Evolutionary conservation across 2,113 vertebrate species (phyloP).

Genomic region (Vireo altiloquus): DNA sequence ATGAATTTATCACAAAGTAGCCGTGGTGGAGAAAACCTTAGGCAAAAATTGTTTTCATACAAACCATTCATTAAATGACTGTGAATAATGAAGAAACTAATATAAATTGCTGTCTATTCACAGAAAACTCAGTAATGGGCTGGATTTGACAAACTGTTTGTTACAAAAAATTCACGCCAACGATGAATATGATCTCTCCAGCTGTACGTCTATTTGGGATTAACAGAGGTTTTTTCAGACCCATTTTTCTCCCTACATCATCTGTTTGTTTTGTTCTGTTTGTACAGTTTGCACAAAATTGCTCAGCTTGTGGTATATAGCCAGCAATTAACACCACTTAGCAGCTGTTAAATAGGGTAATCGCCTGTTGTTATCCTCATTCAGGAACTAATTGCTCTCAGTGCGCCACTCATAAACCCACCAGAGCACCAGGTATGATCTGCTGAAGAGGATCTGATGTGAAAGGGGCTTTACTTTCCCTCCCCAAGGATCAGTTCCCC

Average conservation of each 20-base stretch:
- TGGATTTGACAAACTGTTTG: not conserved
- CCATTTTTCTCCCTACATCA: constrained; percentile 36
- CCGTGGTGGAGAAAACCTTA: not conserved
- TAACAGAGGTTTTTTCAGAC: not conserved
- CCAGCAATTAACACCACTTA: constrained; percentile 74
- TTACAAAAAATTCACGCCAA: not conserved
- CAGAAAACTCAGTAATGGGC: not conserved
- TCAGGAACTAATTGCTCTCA: constrained; percentile 67
- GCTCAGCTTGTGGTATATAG: constrained; percentile 63
- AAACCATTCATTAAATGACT: constrained; percentile 21
- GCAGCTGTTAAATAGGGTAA: constrained; percentile 68
- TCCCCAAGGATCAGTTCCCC: not conserved
- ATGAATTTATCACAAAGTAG: not conserved
- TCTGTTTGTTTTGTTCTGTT: constrained; percentile 61
- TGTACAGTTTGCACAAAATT: constrained; percentile 57
- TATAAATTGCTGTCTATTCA: constrained; percentile 7
- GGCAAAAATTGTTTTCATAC: not conserved
- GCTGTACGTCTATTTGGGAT: not conserved
- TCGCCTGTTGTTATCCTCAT: constrained; percentile 61
- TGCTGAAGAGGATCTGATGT: not conserved
- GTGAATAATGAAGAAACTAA: constrained; percentile 28
- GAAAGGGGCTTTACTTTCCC: not conserved
- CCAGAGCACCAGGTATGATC: constrained; percentile 31
- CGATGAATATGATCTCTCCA: not conserved
- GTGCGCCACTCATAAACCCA: constrained; percentile 38